Evolutionary conservation across 1,140 invertebrate species (phyloP), one percentile per base, ranked within the genome.

Genomic region (Sycophaga agraensis): DNA sequence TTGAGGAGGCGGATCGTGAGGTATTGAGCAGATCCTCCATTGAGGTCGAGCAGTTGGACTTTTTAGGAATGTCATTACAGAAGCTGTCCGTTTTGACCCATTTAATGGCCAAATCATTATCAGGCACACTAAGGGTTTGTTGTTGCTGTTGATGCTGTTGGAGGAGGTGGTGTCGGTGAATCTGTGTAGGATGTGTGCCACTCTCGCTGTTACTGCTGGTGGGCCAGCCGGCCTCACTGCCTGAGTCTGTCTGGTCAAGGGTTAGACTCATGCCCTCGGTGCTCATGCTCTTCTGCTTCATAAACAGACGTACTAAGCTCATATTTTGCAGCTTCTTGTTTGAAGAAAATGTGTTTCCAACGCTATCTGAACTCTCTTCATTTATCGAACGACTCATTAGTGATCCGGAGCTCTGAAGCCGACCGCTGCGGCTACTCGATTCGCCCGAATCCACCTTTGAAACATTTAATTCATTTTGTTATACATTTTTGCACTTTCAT

Each of bases 251-350:
- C 24, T 81, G 77, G 58, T 81, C 78, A 11, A 79, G 61, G 0
- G 76, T 77, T 16, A 81, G 58, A 60, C 75, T 80, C 79, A 86
- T 87, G 12, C 87, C 86, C 77, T 90, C 88, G 49, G 87, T 86
- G 67, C 88, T 90, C 74, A 86, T 86, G 72, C 90, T 92, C 74
- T 92, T 92, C 72, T 94, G 91, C 76, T 93, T 92, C 84, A 94
- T 93, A 72, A 93, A 94, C 37, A 93, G 77, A 76, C 91, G 91
- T n/a, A 94, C 89, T 66, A 94, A 83, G 77, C 89, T 94, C 71
- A 94, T 88, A 68, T 89, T 87, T 62, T 82, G 76, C 14, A 82
- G 56, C 50, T 80, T 84, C 76, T 84, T 84, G 69, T 74, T 81
- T 68, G 70, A 80, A 66, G 73, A 81, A 68, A 62, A 71, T 11